Conservation (phyloP, 2,888 invertebrate species). For the Gasteruption jaculator region DNA sequence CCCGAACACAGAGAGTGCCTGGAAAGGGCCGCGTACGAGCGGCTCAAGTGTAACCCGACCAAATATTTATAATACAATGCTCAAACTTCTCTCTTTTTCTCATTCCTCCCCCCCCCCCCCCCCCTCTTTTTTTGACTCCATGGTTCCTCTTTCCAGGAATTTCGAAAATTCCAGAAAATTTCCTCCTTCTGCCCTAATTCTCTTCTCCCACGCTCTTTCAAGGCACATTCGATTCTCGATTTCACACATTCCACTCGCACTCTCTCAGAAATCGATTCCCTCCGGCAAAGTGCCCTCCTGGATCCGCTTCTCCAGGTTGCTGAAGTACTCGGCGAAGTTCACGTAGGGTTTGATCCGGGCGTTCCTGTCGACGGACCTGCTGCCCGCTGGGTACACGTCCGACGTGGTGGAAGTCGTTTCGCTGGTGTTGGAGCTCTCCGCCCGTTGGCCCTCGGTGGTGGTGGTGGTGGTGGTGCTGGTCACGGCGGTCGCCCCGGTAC, state of each 20-base stretch:
- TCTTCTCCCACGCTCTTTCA: neutral
- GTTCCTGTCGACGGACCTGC: constrained; percentile 59
- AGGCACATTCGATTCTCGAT: too few relatives aligned
- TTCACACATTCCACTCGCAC: too few relatives aligned
- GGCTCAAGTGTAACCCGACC: constrained; percentile 72
- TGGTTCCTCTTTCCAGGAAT: too few relatives aligned
- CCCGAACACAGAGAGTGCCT: constrained; percentile 79
- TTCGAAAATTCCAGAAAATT: too few relatives aligned
- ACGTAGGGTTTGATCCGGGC: constrained; percentile 76
- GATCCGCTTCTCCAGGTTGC: constrained; percentile 65
- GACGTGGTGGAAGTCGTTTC: constrained; percentile 47
- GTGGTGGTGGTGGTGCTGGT: constrained; percentile 49
- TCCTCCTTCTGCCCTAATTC: too few relatives aligned
- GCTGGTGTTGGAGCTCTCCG: constrained; percentile 43
- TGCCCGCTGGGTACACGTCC: constrained; percentile 44
- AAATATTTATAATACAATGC: constrained; percentile 32
- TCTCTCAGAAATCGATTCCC: constrained; percentile 54
- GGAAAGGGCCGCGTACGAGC: constrained; percentile 84
- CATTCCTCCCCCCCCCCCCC: neutral
- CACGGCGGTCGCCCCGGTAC: constrained; percentile 28
- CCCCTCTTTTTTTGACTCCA: too few relatives aligned
- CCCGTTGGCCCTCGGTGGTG: constrained; percentile 38
- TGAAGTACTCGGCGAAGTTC: constrained; percentile 76
- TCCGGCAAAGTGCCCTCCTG: constrained; percentile 64
- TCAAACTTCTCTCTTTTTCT: neutral